These are phyloP conservation scores for Himalopsyche kuldschensis DNA, from an alignment of 2,888 invertebrate species.

Conservation along the genomic window DNA sequence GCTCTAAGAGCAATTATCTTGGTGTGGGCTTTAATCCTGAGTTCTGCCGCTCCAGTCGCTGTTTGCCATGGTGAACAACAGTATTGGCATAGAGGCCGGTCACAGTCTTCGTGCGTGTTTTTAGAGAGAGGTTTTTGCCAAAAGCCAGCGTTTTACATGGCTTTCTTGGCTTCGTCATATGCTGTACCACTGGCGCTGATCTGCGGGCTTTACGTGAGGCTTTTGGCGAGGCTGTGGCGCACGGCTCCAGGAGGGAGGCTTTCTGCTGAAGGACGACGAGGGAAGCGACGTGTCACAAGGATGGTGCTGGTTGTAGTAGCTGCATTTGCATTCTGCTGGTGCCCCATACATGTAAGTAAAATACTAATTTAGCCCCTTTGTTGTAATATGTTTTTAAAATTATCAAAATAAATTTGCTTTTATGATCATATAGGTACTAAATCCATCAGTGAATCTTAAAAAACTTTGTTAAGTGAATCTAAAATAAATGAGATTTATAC, in stretches of 20 bases:
- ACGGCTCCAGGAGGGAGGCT: constrained; percentile 79
- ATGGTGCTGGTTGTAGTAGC: constrained; percentile 91
- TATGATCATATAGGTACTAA: too few relatives aligned
- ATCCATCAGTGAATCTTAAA: too few relatives aligned
- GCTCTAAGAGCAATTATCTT: constrained; percentile 76
- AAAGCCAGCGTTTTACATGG: constrained; percentile 69
- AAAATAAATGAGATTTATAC: too few relatives aligned
- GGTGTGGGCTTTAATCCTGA: constrained; percentile 80
- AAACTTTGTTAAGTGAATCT: too few relatives aligned
- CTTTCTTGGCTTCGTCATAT: constrained; percentile 87
- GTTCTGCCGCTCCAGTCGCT: constrained; percentile 76
- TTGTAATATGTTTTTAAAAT: too few relatives aligned
- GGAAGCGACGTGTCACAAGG: constrained; percentile 86
- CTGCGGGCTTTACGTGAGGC: constrained; percentile 83
- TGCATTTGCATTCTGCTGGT: constrained; percentile 92
- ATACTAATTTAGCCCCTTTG: not conserved
- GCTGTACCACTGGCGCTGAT: constrained; percentile 85
- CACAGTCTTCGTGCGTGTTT: constrained; percentile 71
- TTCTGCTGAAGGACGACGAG: constrained; percentile 79
- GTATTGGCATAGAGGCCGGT: constrained; percentile 64
- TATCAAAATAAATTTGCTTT: too few relatives aligned
- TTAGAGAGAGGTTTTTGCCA: constrained; percentile 64
- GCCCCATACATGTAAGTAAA: constrained; percentile 81
- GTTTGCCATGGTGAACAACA: constrained; percentile 75
- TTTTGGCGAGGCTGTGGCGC: constrained; percentile 86